Base-by-base conservation (phyloP, 2,888 invertebrate species). In the Ornithoptera alexandrae region DNA sequence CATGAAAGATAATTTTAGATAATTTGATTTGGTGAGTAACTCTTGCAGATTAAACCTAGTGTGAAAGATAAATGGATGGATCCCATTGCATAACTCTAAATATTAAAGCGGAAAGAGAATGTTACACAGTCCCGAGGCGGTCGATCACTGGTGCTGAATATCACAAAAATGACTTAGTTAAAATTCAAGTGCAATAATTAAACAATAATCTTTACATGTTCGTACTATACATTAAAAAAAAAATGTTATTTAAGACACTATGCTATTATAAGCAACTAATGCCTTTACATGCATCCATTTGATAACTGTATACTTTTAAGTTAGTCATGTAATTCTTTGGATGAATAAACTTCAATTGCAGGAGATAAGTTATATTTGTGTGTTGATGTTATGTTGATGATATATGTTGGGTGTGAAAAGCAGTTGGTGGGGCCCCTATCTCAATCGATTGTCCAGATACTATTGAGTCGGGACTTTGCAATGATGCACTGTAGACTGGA, bases 381-480 rank as follows among this genome's bases (percentile, higher is more conserved):
- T 73, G 39, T 74, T 76, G 72, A 79, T 82, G 89, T 85, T 92
- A 92, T 90, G 91, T 91, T 64, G 90, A 86, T 63, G 84, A 82
- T 79, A 86, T 81, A 74, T 86, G 84, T 72, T 85, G 85, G 74
- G 74, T 81, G 66, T 79, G 83, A 72, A 84, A 83, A 65, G 85
- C 80, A 66, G 76, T 69, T 17, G 84, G 81, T 39, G 79, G 75
- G 2, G 82, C 80, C 24, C 84, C 87, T 57, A 87, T 83, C 65
- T 93, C 93, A 72, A 90, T 79, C 36, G 93, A 93, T 69, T 92
- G 93, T 0, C 85, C 88, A 3, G 93, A 93, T 50, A 95, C 94
- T 84, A 95, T 94, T 69, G 95, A 95, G 85, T 95, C 95, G 42
- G 95, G 95, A 81, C 95, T 95, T 82, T 95, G 95, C 15, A 95